Conservation (phyloP, 2,797 vertebrate genomes). For the Sparidentex hasta region DNA sequence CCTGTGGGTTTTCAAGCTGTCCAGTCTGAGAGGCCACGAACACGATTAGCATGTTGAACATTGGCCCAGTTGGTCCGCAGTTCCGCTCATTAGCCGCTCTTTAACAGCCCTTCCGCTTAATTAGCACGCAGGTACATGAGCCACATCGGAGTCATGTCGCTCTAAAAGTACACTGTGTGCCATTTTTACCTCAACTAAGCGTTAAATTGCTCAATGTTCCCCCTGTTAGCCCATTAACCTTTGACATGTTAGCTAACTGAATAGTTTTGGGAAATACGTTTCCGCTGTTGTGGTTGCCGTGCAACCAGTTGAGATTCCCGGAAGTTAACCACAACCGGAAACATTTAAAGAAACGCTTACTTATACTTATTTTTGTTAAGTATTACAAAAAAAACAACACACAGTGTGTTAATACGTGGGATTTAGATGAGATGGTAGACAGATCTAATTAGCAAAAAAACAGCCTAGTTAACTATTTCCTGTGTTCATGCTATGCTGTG, state of each 20-base stretch:
- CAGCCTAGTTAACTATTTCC: not conserved
- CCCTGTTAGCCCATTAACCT: constrained; percentile 38
- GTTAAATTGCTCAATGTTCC: constrained; percentile 15
- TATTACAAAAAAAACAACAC: not conserved
- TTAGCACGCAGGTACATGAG: constrained; percentile 20
- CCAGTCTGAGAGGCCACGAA: constrained; percentile 8
- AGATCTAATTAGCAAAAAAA: not conserved
- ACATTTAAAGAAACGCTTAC: too few species aligned
- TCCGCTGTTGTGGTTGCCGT: not conserved
- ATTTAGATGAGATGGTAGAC: not conserved
- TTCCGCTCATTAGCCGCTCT: constrained; percentile 46
- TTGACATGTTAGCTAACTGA: not conserved
- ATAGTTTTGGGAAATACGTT: not conserved
- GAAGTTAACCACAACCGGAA: not conserved
- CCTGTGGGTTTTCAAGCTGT: not conserved
- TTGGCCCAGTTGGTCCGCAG: constrained; percentile 21
- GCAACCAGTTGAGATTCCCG: not conserved
- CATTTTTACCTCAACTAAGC: constrained; percentile 13
- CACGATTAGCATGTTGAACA: constrained; percentile 29
- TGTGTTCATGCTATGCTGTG: not conserved
- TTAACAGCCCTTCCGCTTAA: constrained; percentile 24
- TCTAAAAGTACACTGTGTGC: constrained; percentile 45
- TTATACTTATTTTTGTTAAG: not conserved
- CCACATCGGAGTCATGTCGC: not conserved
- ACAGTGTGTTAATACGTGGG: not conserved